A percentile compares a stretch with the other conserved stretches of the same genome.
Evolutionary conservation across 2,797 vertebrate species (phyloP).

Genomic region (Pteropus rufus): DNA sequence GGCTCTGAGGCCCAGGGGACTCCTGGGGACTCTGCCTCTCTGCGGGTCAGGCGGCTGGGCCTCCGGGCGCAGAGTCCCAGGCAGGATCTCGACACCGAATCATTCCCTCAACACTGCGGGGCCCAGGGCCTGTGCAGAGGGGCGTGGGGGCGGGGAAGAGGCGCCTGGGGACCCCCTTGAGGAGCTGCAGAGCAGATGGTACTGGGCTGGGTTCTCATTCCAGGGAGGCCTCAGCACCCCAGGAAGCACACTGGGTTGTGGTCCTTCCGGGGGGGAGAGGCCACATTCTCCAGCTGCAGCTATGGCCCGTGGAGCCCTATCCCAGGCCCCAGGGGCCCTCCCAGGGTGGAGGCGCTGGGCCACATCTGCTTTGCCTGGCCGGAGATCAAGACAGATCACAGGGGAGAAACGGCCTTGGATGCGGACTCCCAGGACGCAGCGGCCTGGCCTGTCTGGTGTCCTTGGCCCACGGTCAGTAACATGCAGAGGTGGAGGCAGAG

Average conservation of each 20-base stretch:
- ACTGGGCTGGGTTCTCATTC: not conserved
- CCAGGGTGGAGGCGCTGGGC: not conserved
- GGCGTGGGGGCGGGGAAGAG: too few relatives aligned
- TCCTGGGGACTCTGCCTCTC: not conserved
- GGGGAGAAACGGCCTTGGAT: not conserved
- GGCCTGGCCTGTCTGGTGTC: not conserved
- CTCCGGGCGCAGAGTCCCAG: not conserved
- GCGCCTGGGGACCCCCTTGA: not conserved
- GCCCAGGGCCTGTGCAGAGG: not conserved
- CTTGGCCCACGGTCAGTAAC: fast-evolving
- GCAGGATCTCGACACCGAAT: not conserved
- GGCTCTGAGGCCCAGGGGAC: not conserved
- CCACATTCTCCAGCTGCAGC: not conserved
- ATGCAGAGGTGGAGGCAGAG: not conserved
- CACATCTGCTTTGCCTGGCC: not conserved
- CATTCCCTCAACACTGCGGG: fast-evolving
- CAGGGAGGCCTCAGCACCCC: not conserved
- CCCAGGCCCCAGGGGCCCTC: fast-evolving
- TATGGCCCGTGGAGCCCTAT: fast-evolving
- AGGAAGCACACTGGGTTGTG: not conserved
- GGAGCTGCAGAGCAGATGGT: not conserved
- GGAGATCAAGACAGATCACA: not conserved
- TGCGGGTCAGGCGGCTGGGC: not conserved
- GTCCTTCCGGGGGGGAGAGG: not conserved
- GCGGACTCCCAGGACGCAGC: not conserved